A percentile compares a stretch with the other conserved stretches of the same genome.
These are phyloP conservation scores for Apodemia zela DNA, from an alignment of 2,888 invertebrate genomes.

Conservation along the genomic window DNA sequence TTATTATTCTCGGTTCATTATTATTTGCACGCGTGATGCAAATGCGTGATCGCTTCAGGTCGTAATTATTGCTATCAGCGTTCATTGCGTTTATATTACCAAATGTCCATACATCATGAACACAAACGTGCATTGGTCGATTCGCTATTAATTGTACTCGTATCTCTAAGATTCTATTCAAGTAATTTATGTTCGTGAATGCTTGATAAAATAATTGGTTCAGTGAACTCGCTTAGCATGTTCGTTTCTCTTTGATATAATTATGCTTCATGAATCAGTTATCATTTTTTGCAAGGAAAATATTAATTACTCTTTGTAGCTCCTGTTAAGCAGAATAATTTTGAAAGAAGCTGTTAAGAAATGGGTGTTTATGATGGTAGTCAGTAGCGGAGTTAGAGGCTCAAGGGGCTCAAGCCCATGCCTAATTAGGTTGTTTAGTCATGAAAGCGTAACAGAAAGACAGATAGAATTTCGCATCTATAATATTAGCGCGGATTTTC, in stretches of 20 bases:
- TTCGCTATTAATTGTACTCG: constrained; percentile 28
- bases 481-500: not conserved
- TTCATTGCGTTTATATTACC: constrained; percentile 34
- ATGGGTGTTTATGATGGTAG: too few relatives aligned
- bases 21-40: constrained; percentile 1
- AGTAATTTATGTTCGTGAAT: constrained; percentile 25
- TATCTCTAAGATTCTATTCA: constrained; percentile 30
- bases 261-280: not conserved
- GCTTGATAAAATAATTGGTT: constrained; percentile 28
- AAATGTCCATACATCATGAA: constrained; percentile 28
- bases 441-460: too few relatives aligned
- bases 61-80: constrained; percentile 30
- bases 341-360: too few relatives aligned
- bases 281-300: constrained; percentile 12
- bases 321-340: not conserved
- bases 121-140: constrained; percentile 26
- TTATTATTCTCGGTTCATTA: not conserved
- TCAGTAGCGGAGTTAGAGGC: too few relatives aligned
- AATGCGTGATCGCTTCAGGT: constrained; percentile 25
- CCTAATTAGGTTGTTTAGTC: too few relatives aligned
- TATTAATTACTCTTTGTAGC: not conserved
- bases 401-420: too few relatives aligned
- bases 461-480: too few relatives aligned
- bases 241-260: constrained; percentile 18
- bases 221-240: constrained; percentile 25